Percentiles rank a stretch among this genome's conserved stretches.
Evolutionary conservation across 2,888 invertebrate genomes (phyloP).

Genomic region (Dynastes maya): DNA sequence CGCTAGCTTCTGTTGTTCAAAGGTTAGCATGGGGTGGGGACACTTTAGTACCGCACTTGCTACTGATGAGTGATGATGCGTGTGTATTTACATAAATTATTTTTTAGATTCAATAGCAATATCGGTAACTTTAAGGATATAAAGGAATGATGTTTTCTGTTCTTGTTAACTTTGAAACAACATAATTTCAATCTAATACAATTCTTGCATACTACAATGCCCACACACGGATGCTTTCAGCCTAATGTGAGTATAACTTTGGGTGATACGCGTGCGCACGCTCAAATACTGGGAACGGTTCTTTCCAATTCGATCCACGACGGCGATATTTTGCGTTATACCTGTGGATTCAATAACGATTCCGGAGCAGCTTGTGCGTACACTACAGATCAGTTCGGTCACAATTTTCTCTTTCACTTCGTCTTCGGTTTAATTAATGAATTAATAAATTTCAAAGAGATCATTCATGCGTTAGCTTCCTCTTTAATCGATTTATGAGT

Average conservation of each 20-base stretch:
- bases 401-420: conserved; percentile 11
- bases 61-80: no score
- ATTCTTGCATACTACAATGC: background rate
- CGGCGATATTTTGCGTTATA: conserved; percentile 52
- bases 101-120: no score
- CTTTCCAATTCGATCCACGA: conserved; percentile 64
- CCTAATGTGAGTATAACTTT: conserved; percentile 61
- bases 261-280: conserved; percentile 59
- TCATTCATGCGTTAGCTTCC: conserved; percentile 22
- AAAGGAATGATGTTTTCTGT: no score
- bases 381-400: conserved; percentile 7
- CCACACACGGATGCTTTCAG: conserved; percentile 41
- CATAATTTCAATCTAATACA: background rate
- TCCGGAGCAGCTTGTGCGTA: conserved; percentile 1
- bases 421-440: conserved; percentile 12
- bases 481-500: background rate
- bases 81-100: background rate
- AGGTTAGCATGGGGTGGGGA: no score
- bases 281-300: conserved; percentile 56
- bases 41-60: no score
- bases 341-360: conserved; percentile 51
- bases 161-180: background rate
- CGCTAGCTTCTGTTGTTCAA: no score
- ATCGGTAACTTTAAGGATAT: no score
- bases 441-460: conserved; percentile 35